Base-by-base conservation (phyloP, 2,888 invertebrate genomes). In the Siphlonurus alternatus region DNA sequence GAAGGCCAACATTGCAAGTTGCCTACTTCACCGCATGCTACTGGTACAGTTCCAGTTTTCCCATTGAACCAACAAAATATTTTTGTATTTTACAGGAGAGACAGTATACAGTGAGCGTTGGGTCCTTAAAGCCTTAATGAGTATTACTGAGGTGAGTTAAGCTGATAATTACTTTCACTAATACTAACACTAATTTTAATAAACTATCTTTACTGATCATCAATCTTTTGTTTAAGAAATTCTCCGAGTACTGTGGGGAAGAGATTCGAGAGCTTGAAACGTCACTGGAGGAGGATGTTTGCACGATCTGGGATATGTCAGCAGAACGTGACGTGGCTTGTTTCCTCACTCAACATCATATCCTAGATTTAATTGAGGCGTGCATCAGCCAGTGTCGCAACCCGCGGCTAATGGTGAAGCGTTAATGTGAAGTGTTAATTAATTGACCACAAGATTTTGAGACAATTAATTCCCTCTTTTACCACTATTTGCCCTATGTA, bases 241-340 rank as follows among this genome's bases (percentile, higher is more conserved):
- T 53, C 38, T 56, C 25, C 61, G 65, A 64, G 53, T 65, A 64
- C 54, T 63, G 61, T 63, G 61, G 65, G 25, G 65, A 67, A 25
- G 65, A 67, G 15, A 61, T 67, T 7, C 23, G 66, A 56, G 70
- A 70, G 59, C 61, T 73, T n/a, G 70, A 70, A 20, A 66, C 66
- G 2, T 70, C 70, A 1, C 76, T 89, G 61, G 90, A 91, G 76
- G 81, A 81, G 23, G 86, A 89, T 70, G 77, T 91, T 53, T 88
- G 89, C 71, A 82, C 83, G 3, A 73, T 92, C 0, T 92, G 92
- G 92, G 90, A 92, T 69, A 91, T 90, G 89, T 87, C 90, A 0
- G 79, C 85, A 0, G 88, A 91, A 69, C 80, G 82, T 67, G 89
- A 89, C 71, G 86, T 92, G 0, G 87, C 88, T 10, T 71, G 80